Conservation (phyloP, 2,888 invertebrate species). For the Pristionchus entomophagus region DNA sequence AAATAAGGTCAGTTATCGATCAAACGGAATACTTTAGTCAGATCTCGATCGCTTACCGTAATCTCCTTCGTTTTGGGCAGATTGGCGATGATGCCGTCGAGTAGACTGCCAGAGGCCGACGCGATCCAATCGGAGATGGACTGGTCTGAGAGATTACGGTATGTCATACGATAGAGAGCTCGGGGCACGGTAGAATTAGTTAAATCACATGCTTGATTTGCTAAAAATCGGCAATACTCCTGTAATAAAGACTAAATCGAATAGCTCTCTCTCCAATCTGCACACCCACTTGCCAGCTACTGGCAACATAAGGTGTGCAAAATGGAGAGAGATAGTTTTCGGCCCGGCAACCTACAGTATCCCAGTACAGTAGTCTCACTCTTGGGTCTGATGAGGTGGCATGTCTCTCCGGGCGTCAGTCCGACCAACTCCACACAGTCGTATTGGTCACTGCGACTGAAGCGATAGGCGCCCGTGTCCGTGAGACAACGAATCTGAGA, state of each 20-base stretch:
- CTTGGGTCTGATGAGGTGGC: conserved; percentile 29
- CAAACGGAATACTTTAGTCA: no score
- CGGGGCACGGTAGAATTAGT: neutral
- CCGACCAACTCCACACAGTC: neutral
- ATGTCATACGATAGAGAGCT: no score
- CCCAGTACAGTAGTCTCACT: neutral
- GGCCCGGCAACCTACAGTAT: no score
- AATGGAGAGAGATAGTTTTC: no score
- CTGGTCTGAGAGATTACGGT: neutral
- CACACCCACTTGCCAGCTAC: no score
- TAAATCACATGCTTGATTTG: neutral
- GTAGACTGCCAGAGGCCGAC: neutral
- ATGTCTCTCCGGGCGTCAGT: neutral
- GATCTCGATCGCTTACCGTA: neutral
- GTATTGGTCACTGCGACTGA: neutral
- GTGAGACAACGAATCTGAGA: conserved; percentile 2
- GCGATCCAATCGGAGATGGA: conserved; percentile 2
- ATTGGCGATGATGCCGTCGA: neutral
- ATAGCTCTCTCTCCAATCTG: no score
- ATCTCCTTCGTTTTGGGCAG: neutral
- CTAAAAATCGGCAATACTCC: neutral
- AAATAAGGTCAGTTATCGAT: conserved; percentile 14
- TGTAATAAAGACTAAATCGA: no score
- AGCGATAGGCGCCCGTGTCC: conserved; percentile 9
- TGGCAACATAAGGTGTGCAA: no score